Evolutionary conservation across 2,888 invertebrate genomes (phyloP), one percentile per base, ranked within the genome.

Genomic region (Parnassius smintheus): DNA sequence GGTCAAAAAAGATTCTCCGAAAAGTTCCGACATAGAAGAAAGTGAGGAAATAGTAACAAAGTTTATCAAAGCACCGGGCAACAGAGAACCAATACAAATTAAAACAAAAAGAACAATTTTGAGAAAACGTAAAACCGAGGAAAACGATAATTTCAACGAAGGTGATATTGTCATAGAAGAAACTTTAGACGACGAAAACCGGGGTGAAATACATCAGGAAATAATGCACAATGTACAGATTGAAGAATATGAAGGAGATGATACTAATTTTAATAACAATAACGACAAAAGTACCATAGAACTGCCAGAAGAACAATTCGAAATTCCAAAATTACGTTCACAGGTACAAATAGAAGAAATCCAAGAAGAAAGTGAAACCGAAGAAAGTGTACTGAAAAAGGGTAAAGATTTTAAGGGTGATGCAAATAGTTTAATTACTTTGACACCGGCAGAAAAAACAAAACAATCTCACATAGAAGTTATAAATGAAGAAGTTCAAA

Each of bases 1-100:
- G 64, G 66, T 70, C 58, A 60, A 65, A 22, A 62, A 62, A 57
- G 62, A 62, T 44, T 86, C 86, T 35, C 83, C 86, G 13, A 86
- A 80, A 72, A 83, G 85, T 65, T 91, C 87, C 8, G 92, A 92
- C 62, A 68, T 84, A 50, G 91, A 93, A 83, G 93, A 93, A 88
- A 88, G 90, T 52, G 93, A 93, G 81, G 94, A 94, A 87, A 93
- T 93, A 18, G 78, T 94, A 49, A 94, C 93, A 1, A 93, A 93
- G 80, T 94, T 94, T 70, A 82, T 92, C 69, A 85, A 88, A 76
- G 78, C 85, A 51, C 88, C 93, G 10, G 93, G 89, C 35, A 84
- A 87, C 61, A 80, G 82, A n/a, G 92, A 93, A 80, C 92, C 92
- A 9, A 90, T 86, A 65, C 91, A 92, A 81, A 85, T 93, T 18